Percentiles rank a stretch among this genome's conserved stretches.
phyloP scores from a whole-genome alignment of 2,888 invertebrate genomes.

The Myopa testacea region DNA sequence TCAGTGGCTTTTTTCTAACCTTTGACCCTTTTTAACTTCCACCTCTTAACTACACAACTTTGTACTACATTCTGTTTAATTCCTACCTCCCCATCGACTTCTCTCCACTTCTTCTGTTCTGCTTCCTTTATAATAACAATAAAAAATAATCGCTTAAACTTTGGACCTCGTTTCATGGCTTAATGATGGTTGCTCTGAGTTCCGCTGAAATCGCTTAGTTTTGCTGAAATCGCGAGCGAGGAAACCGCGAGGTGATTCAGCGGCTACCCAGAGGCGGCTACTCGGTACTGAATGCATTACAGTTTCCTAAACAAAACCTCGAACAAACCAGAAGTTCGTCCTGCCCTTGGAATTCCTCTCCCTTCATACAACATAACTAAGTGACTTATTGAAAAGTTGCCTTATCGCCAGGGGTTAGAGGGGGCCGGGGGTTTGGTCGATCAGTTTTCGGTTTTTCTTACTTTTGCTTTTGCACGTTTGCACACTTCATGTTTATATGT shows the following conservation, averaged over 20 bases:
- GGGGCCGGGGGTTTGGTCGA: too few relatives aligned
- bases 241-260: not conserved
- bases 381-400: too few relatives aligned
- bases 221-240: not conserved
- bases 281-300: not conserved
- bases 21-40: not conserved
- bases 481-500: conserved; percentile 5
- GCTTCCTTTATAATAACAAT: conserved; percentile 9
- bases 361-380: too few relatives aligned
- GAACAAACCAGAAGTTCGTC: not conserved
- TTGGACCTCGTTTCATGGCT: conserved; percentile 31
- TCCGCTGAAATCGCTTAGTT: not conserved
- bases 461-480: not conserved
- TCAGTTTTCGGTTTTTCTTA: not conserved
- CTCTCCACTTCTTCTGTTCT: not conserved
- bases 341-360: not conserved
- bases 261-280: not conserved
- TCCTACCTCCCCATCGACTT: too few relatives aligned
- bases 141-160: conserved; percentile 23
- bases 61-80: too few relatives aligned
- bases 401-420: too few relatives aligned
- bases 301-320: not conserved
- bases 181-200: conserved; percentile 16
- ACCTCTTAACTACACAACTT: too few relatives aligned
- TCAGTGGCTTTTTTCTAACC: not conserved